Evolutionary conservation across 1,140 invertebrate genomes (phyloP).

Genomic region (Zaprionus camerounensis): DNA sequence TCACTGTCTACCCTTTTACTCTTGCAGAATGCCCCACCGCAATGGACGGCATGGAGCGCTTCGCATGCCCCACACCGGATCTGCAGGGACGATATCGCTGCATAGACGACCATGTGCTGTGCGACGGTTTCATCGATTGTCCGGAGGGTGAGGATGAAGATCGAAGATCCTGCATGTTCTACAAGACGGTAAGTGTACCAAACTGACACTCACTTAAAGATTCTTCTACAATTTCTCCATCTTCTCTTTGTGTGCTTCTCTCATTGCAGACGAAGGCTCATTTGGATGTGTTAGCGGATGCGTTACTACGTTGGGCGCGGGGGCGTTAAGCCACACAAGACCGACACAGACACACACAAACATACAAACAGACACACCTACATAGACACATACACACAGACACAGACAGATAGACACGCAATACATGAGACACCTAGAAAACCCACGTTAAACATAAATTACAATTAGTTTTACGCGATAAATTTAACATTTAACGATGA

Average conservation of each 20-base stretch:
- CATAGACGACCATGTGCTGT: slow-evolving; percentile 97
- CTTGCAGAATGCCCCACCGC: slow-evolving; percentile 94
- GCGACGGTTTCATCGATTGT: slow-evolving; percentile 97
- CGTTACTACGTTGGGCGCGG: slow-evolving; percentile 95
- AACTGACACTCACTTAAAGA: not conserved
- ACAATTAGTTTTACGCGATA: slow-evolving; percentile 68
- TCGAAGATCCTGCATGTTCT: slow-evolving; percentile 97
- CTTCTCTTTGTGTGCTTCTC: slow-evolving; percentile 27
- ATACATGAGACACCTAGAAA: slow-evolving; percentile 45
- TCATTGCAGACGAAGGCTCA: slow-evolving; percentile 95
- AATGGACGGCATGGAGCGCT: slow-evolving; percentile 96
- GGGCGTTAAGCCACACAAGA: slow-evolving; percentile 88
- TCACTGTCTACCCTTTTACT: slow-evolving; percentile 45
- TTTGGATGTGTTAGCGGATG: slow-evolving; percentile 96
- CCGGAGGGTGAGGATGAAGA: slow-evolving; percentile 97
- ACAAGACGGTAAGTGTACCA: slow-evolving; percentile 94
- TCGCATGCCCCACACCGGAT: slow-evolving; percentile 96
- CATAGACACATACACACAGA: slow-evolving; percentile 20
- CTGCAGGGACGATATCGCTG: slow-evolving; percentile 95
- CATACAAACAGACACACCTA: slow-evolving; percentile 27
- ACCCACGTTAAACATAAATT: slow-evolving; percentile 66
- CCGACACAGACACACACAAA: slow-evolving; percentile 27
- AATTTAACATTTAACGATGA: slow-evolving; percentile 48
- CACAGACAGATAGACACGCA: slow-evolving; percentile 38
- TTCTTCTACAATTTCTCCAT: not conserved